phyloP scores from a whole-genome alignment of 2,888 invertebrate genomes.

The Arge pagana region DNA sequence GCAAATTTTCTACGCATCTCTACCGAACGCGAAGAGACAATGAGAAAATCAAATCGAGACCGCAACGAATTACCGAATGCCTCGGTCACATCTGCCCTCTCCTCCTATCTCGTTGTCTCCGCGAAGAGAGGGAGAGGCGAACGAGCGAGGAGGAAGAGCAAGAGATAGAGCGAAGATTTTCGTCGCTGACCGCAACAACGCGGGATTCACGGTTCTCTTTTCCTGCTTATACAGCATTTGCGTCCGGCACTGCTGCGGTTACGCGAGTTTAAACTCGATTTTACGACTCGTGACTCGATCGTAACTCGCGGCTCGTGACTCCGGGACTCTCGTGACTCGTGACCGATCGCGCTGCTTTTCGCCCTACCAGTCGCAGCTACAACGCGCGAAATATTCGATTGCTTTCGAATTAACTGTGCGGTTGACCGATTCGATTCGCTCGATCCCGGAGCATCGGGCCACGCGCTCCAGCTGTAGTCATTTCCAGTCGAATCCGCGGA shows the following conservation, averaged over 20 bases:
- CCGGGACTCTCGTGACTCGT: no score
- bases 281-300: constrained; percentile 1
- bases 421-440: constrained; percentile 4
- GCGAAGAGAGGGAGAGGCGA: no score
- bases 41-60: constrained; percentile 20
- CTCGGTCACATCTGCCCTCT: no score
- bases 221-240: not conserved
- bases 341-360: not conserved
- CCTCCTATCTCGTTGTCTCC: no score
- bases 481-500: no score
- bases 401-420: not conserved
- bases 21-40: constrained; percentile 4
- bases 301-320: not conserved
- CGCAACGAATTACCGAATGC: constrained; percentile 21
- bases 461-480: no score
- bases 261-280: constrained; percentile 19
- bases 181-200: constrained; percentile 6
- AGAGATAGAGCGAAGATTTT: not conserved
- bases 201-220: not conserved
- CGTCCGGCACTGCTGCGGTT: constrained; percentile 9
- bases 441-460: no score
- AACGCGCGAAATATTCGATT: not conserved
- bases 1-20: constrained; percentile 8
- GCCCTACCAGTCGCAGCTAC: not conserved
- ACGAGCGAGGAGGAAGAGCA: not conserved